phyloP scores from a whole-genome alignment of 2,888 invertebrate species.

The Dolomedes plantarius region DNA sequence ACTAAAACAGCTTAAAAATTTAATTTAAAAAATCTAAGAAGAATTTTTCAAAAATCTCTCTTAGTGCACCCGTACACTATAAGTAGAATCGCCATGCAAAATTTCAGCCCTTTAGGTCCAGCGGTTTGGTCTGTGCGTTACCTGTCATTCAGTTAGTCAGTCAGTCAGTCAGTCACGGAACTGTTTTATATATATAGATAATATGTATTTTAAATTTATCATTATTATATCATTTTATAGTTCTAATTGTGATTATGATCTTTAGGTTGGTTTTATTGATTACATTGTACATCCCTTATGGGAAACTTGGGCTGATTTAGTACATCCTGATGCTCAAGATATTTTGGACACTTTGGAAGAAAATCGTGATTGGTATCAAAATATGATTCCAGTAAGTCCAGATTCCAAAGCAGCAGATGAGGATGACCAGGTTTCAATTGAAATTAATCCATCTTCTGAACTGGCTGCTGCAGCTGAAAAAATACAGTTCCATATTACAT shows the following conservation, averaged over 20 bases:
- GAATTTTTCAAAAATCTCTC: too few species aligned
- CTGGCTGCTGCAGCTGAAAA: conserved; percentile 73
- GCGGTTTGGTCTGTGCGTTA: too few species aligned
- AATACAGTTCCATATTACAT: conserved; percentile 81
- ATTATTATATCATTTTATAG: too few species aligned
- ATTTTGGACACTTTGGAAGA: conserved; percentile 98
- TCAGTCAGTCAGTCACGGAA: too few species aligned
- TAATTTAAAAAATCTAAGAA: too few species aligned
- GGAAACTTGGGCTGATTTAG: conserved; percentile 99
- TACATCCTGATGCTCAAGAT: conserved; percentile 98
- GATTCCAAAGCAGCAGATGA: conserved; percentile 75
- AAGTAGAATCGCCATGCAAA: too few species aligned
- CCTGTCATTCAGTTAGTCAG: too few species aligned
- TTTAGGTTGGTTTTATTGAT: conserved; percentile 79
- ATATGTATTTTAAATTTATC: too few species aligned
- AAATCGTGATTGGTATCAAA: conserved; percentile 97
- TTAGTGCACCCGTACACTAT: too few species aligned
- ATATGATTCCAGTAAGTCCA: conserved; percentile 94
- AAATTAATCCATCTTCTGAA: conserved; percentile 49
- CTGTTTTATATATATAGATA: too few species aligned
- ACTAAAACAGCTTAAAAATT: too few species aligned
- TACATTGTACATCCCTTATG: conserved; percentile 99
- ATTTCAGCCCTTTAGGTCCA: too few species aligned
- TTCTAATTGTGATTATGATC: not conserved
- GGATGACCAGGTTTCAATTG: conserved; percentile 79